Base-by-base conservation (phyloP, 2,888 invertebrate genomes). In the Microdon myrmicae region DNA sequence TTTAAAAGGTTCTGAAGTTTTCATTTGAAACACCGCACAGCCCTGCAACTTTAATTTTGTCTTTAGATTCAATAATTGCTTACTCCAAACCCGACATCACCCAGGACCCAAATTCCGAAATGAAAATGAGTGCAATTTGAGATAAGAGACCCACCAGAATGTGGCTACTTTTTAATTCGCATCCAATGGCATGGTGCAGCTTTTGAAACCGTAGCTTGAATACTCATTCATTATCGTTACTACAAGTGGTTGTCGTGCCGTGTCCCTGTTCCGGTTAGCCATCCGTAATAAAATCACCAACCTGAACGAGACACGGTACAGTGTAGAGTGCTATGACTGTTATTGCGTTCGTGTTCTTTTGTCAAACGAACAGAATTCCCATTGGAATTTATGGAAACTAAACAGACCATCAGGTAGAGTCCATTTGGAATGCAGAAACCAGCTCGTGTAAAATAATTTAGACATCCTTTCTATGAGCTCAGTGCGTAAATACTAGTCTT, bases 191-290 rank as follows among this genome's bases (percentile, higher is more conserved):
- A 28, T 25, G 16, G 9, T n/a, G 12, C 34, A 32, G 16, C 31
- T 14, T 32, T 25, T 22, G 53, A 47, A 39, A 31, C 41, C 37
- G 37, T 44, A 44, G 44, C 51, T 9, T 31, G 31, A 31, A 43
- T 26, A 35, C 51, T 45, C 47, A 64, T 64, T 51, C 49, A 53
- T 51, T 51, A 47, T 47, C 45, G 44, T 51, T 54, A 45, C 25
- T 32, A 25, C 26, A 31, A 23, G 61, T n/a, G 25, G 32, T 39
- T 17, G 35, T 37, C 49, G 35, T 49, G 58, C 35, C 51, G 28
- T 55, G 61, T 44, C 53, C 54, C 43, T 41, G 53, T 29, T 32
- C 38, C n/a, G 37, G 44, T 13, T 32, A 29, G 29, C 38, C 20
- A 43, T 45, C 32, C 32, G n/a, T 8, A 31, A 17, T 13, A 28